Evolutionary conservation across 2,888 invertebrate species (phyloP).

Genomic region (Poecilobothrus nobilitatus): DNA sequence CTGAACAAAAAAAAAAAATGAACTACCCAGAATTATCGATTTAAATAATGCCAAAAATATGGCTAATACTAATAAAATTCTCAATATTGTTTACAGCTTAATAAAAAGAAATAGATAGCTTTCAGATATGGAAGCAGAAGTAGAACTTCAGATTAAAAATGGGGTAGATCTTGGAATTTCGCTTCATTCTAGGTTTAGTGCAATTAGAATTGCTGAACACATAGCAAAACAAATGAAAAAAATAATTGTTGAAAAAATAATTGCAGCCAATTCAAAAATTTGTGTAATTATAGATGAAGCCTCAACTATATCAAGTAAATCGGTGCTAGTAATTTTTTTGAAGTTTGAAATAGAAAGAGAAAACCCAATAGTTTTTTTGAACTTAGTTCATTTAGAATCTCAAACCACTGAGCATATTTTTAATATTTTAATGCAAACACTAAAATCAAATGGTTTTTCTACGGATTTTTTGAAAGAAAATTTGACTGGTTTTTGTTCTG

Average conservation of each 20-base stretch:
- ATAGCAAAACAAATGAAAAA: constrained; percentile 8
- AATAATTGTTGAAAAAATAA: neutral
- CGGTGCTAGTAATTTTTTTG: constrained; percentile 8
- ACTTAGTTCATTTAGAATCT: constrained; percentile 8
- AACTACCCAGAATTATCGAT: neutral
- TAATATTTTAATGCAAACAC: neutral
- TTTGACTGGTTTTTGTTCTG: constrained; percentile 10
- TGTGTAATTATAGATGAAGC: neutral
- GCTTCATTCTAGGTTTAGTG: constrained; percentile 4
- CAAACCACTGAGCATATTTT: constrained; percentile 1
- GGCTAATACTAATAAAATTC: neutral
- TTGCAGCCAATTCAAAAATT: neutral
- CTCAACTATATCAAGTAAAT: constrained; percentile 7
- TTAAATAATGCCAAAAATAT: neutral
- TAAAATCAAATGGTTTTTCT: neutral
- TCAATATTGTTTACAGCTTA: neutral
- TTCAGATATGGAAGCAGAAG: too few species aligned
- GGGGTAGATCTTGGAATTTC: neutral
- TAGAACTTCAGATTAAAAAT: neutral
- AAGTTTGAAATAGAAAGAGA: neutral
- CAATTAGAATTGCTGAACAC: neutral
- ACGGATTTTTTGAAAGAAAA: constrained; percentile 9
- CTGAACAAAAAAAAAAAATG: neutral
- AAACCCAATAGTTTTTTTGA: neutral
- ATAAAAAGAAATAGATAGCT: too few species aligned